Evolutionary conservation across 2,888 invertebrate species (phyloP).

Genomic region (Lepidochitona cinerea): DNA sequence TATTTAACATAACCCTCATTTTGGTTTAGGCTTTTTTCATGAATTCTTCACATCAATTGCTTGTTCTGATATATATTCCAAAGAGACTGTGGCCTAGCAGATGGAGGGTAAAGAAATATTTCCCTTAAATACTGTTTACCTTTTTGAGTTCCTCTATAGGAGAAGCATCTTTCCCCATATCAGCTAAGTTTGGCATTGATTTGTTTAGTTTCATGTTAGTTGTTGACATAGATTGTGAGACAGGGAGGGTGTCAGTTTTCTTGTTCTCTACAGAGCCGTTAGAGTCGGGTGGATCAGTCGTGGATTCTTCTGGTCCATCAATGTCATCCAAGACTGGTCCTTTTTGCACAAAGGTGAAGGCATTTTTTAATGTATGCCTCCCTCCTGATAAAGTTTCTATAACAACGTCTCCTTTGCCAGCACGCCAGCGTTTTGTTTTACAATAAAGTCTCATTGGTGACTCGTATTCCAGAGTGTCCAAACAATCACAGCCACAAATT

Average conservation of each 20-base stretch:
- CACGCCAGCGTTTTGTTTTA: slow-evolving; percentile 58
- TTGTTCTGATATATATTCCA: no score
- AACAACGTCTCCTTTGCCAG: slow-evolving; percentile 58
- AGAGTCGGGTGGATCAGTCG: background rate
- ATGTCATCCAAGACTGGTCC: background rate
- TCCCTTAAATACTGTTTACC: no score
- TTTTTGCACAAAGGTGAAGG: slow-evolving; percentile 46
- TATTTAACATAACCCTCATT: no score
- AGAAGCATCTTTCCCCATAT: background rate
- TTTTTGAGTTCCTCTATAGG: background rate
- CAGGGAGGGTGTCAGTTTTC: background rate
- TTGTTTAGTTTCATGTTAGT: background rate
- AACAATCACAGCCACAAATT: slow-evolving; percentile 64
- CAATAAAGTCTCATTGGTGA: slow-evolving; percentile 56
- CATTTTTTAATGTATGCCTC: slow-evolving; percentile 50
- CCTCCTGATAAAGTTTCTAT: slow-evolving; percentile 67
- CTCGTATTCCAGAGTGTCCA: slow-evolving; percentile 60
- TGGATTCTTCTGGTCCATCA: background rate
- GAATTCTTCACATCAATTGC: no score
- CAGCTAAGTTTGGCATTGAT: background rate
- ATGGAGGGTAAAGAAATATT: no score
- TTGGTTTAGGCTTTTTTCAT: no score
- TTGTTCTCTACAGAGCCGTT: background rate
- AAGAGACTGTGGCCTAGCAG: no score
- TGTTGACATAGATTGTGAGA: background rate